Percentiles rank a stretch among this genome's conserved stretches.
phyloP scores from a whole-genome alignment of 2,797 vertebrate genomes.

The Cyclopterus lumpus region DNA sequence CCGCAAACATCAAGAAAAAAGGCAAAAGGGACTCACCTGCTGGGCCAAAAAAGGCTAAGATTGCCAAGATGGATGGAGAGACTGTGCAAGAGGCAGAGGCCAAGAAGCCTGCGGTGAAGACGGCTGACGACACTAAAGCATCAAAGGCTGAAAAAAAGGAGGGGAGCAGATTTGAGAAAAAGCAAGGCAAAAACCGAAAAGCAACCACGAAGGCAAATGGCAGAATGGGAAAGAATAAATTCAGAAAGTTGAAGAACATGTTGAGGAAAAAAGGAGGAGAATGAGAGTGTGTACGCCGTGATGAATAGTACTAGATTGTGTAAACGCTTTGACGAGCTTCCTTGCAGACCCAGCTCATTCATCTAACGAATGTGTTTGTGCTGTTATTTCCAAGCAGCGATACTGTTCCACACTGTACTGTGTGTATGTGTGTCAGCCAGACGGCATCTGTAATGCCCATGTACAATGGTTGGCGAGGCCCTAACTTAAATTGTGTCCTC shows the following conservation, averaged over 20 bases:
- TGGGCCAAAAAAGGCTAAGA: slow-evolving; percentile 80
- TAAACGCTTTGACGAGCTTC: slow-evolving; percentile 30
- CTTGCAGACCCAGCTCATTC: background rate
- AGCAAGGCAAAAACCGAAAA: slow-evolving; percentile 67
- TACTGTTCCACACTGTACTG: background rate
- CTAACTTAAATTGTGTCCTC: background rate
- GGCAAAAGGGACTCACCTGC: slow-evolving; percentile 59
- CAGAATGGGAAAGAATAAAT: slow-evolving; percentile 83
- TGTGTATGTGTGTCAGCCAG: slow-evolving; percentile 4
- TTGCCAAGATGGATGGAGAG: slow-evolving; percentile 72
- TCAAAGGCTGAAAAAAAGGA: slow-evolving; percentile 63
- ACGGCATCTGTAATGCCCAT: slow-evolving; percentile 10
- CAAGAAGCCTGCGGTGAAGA: slow-evolving; percentile 48
- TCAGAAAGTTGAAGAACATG: slow-evolving; percentile 77
- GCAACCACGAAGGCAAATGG: slow-evolving; percentile 58
- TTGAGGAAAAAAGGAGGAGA: slow-evolving; percentile 49
- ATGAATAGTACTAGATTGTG: slow-evolving; percentile 20
- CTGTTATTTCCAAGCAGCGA: slow-evolving; percentile 10
- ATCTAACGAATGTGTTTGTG: background rate
- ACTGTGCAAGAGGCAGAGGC: slow-evolving; percentile 50
- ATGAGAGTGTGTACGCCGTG: slow-evolving; percentile 36
- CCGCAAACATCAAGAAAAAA: slow-evolving; percentile 38
- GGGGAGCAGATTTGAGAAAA: slow-evolving; percentile 76
- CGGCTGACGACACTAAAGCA: slow-evolving; percentile 32
- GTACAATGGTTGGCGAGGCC: slow-evolving; percentile 15